phyloP scores from a whole-genome alignment of 2,797 vertebrate genomes.

The Miopithecus talapoin region DNA sequence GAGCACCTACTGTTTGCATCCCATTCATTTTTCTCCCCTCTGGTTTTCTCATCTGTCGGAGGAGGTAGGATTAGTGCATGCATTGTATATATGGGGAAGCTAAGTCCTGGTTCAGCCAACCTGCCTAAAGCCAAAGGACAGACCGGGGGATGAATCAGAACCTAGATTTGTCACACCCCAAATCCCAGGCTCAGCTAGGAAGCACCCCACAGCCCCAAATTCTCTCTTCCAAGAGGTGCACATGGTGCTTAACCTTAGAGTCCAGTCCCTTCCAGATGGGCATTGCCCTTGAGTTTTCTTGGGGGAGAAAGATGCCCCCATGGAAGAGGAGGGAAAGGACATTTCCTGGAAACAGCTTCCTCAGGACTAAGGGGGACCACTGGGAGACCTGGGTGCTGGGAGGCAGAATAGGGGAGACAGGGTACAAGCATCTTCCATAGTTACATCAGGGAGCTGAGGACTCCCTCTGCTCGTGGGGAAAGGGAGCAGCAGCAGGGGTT shows the following conservation, averaged over 20 bases:
- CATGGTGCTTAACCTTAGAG: not conserved
- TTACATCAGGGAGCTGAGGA: not conserved
- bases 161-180: not conserved
- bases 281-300: not conserved
- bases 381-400: not conserved
- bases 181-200: not conserved
- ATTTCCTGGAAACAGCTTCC: not conserved
- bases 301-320: not conserved
- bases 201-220: not conserved
- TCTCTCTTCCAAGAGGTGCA: not conserved
- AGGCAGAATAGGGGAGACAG: not conserved
- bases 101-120: not conserved
- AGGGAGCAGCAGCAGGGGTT: not conserved
- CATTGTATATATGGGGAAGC: not conserved
- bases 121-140: not conserved
- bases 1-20: not conserved
- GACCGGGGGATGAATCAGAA: rapidly evolving
- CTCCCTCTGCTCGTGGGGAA: not conserved
- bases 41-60: not conserved
- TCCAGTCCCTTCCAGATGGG: not conserved
- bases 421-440: rapidly evolving
- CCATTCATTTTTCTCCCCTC: too few relatives aligned
- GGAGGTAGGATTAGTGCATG: not conserved
- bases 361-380: not conserved
- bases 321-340: not conserved